A percentile compares a stretch with the other conserved stretches of the same genome.
These are phyloP conservation scores for Aix galericulata DNA, from an alignment of 2,113 vertebrate species.

Conservation along the genomic window DNA sequence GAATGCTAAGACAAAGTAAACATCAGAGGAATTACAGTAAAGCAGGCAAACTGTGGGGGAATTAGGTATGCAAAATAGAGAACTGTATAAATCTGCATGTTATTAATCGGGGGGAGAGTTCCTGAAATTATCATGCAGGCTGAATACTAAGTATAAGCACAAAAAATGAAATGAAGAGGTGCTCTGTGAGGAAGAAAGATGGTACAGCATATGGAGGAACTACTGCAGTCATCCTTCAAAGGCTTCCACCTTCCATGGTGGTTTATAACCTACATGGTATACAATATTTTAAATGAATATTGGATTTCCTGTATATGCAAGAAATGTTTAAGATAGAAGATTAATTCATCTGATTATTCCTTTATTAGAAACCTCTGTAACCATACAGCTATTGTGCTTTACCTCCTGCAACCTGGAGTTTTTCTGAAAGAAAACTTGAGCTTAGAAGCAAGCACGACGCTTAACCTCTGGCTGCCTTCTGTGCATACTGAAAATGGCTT, in stretches of 20 bases:
- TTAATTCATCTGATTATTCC: neutral
- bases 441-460: neutral
- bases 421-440: neutral
- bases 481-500: accelerated
- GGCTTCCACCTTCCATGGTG: neutral
- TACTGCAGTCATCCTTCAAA: neutral
- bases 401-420: neutral
- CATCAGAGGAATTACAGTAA: conserved; percentile 61
- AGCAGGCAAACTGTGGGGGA: conserved; percentile 59
- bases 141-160: conserved; percentile 43
- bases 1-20: conserved; percentile 76
- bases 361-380: neutral
- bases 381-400: neutral
- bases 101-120: conserved; percentile 59
- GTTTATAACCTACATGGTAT: neutral
- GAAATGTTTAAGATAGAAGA: neutral
- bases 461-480: neutral
- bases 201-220: neutral
- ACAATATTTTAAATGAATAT: neutral
- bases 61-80: conserved; percentile 68
- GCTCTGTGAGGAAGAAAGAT: neutral
- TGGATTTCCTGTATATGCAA: neutral
- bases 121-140: conserved; percentile 43
- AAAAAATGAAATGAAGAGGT: neutral
- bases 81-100: conserved; percentile 74